Evolutionary conservation across 2,888 invertebrate species (phyloP).

Genomic region (Drosophila parthenogenetica): DNA sequence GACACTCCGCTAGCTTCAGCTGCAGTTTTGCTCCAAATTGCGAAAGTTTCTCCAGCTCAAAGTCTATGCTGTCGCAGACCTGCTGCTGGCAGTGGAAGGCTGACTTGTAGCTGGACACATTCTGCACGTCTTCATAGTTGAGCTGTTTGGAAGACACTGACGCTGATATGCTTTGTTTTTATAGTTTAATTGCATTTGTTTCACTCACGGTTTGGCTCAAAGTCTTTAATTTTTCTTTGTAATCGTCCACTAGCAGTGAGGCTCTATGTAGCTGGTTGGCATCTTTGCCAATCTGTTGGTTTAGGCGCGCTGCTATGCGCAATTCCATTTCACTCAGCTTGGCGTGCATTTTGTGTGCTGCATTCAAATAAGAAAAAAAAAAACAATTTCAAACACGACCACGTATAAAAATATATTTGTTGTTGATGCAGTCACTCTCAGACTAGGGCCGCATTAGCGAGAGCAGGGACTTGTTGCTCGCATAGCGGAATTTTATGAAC

Average conservation of each 20-base stretch:
- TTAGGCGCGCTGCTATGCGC: constrained; percentile 86
- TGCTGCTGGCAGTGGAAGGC: constrained; percentile 88
- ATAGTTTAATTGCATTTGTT: background rate
- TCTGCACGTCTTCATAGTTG: constrained; percentile 87
- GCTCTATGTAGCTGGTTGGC: constrained; percentile 86
- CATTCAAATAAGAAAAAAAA: constrained; percentile 52
- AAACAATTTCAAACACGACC: constrained; percentile 50
- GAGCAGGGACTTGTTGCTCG: background rate
- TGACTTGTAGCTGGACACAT: constrained; percentile 88
- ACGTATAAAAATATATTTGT: constrained; percentile 68
- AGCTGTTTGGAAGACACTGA: constrained; percentile 85
- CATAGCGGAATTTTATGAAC: no score
- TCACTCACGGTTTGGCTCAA: constrained; percentile 76
- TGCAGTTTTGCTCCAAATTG: constrained; percentile 85
- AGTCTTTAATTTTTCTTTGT: constrained; percentile 73
- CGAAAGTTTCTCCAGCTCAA: constrained; percentile 86
- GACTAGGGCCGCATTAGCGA: constrained; percentile 32
- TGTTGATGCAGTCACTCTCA: constrained; percentile 57
- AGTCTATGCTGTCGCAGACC: constrained; percentile 85
- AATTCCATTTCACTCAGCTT: constrained; percentile 76
- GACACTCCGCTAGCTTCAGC: constrained; percentile 86
- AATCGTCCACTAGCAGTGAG: constrained; percentile 84
- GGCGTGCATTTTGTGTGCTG: constrained; percentile 53
- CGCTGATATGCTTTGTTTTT: background rate
- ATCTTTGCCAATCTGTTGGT: constrained; percentile 86